Conservation (phyloP, 2,113 vertebrate species). For the Puffinus mauretanicus region DNA sequence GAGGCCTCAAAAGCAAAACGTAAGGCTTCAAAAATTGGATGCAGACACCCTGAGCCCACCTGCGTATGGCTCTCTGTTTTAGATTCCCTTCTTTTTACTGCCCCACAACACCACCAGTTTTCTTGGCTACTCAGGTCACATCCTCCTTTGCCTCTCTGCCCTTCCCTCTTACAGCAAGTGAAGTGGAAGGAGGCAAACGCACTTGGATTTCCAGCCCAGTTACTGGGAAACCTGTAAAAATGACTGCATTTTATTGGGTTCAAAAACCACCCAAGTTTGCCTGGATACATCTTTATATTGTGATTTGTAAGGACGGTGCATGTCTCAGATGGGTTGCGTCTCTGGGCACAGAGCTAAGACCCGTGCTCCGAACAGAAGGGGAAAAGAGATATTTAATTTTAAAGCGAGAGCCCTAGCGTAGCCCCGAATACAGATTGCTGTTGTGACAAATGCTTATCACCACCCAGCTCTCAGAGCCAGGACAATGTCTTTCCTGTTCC, state of each 20-base stretch:
- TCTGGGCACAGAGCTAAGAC: background rate
- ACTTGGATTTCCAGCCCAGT: background rate
- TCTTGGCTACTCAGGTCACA: background rate
- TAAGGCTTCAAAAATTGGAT: accelerated
- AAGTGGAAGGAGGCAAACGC: background rate
- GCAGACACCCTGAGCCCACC: background rate
- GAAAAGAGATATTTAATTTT: background rate
- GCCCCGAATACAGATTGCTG: background rate
- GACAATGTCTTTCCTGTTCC: constrained; percentile 30
- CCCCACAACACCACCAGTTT: background rate
- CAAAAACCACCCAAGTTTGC: background rate
- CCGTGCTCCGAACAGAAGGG: accelerated
- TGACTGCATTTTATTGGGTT: background rate
- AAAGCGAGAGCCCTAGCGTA: background rate
- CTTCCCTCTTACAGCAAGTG: background rate
- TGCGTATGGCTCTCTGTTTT: accelerated
- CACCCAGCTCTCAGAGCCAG: background rate
- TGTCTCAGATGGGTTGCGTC: accelerated
- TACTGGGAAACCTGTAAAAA: background rate
- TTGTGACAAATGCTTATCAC: constrained; percentile 22
- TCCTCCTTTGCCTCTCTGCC: background rate
- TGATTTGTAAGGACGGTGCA: background rate
- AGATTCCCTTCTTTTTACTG: background rate
- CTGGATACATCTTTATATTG: background rate
- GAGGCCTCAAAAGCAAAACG: background rate